Conservation (phyloP, 2,888 invertebrate species). For the Phrixothrix hirtus region DNA sequence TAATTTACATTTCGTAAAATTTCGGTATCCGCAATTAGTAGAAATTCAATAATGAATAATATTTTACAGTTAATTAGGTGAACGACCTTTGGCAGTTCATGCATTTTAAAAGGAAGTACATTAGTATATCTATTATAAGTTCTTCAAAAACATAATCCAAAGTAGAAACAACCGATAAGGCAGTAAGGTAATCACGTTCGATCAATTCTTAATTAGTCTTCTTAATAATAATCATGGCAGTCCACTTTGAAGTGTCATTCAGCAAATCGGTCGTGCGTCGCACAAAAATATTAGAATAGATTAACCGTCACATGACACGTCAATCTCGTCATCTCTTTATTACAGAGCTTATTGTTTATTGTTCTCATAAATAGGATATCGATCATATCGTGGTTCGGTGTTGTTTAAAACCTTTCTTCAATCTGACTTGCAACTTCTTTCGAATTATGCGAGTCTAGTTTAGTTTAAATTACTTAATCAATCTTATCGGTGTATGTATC, state of each 20-base stretch:
- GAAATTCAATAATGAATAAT: no score
- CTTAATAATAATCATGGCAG: constrained; percentile 43
- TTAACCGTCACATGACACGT: constrained; percentile 41
- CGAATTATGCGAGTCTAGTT: constrained; percentile 35
- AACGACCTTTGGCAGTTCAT: no score
- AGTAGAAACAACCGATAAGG: no score
- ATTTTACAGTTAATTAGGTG: no score
- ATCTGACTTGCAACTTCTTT: constrained; percentile 38
- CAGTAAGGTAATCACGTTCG: constrained; percentile 28
- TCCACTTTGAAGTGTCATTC: constrained; percentile 48
- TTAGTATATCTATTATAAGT: no score
- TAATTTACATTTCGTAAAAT: no score
- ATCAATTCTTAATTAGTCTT: constrained; percentile 45
- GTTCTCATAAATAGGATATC: constrained; percentile 44
- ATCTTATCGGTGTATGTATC: constrained; percentile 46
- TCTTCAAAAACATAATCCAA: background rate
- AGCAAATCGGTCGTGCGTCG: constrained; percentile 51
- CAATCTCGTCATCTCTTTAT: constrained; percentile 46
- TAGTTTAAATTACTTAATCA: constrained; percentile 48
- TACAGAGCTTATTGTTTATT: constrained; percentile 49
- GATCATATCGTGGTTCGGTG: constrained; percentile 34
- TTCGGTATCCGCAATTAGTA: no score
- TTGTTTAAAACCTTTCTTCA: constrained; percentile 36
- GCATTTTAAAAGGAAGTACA: no score
- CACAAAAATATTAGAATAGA: constrained; percentile 34